Evolutionary conservation across 1,140 invertebrate genomes (phyloP).

Genomic region (Globodera ellingtonae): DNA sequence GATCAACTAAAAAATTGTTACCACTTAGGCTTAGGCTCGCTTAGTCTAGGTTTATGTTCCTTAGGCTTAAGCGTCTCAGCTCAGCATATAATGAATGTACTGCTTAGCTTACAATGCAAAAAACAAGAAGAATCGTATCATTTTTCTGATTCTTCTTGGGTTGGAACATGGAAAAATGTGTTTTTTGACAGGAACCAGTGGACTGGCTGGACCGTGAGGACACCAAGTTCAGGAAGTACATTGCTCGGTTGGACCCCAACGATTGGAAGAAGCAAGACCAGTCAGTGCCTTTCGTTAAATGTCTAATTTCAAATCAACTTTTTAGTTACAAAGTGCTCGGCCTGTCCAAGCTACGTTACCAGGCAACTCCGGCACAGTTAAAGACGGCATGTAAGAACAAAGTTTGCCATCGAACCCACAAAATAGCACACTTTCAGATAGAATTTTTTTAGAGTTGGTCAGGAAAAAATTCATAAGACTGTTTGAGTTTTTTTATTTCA

Average conservation of each 20-base stretch:
- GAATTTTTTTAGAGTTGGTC: too few species aligned
- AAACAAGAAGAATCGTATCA: too few species aligned
- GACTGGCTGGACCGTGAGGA: constrained; percentile 51
- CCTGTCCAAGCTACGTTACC: constrained; percentile 48
- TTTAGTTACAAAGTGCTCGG: constrained; percentile 48
- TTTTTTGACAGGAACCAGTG: constrained; percentile 3
- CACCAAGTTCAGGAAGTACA: constrained; percentile 44
- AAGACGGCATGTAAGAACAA: constrained; percentile 49
- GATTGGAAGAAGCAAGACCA: constrained; percentile 57
- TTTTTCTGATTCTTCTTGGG: too few species aligned
- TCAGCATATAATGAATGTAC: too few species aligned
- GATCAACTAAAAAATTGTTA: too few species aligned
- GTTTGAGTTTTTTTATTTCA: not conserved
- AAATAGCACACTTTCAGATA: not conserved
- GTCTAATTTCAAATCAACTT: not conserved
- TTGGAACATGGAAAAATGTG: too few species aligned
- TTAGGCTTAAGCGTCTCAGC: too few species aligned
- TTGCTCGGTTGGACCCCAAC: constrained; percentile 49
- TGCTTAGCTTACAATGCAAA: too few species aligned
- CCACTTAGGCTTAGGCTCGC: too few species aligned
- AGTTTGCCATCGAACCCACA: not conserved
- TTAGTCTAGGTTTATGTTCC: too few species aligned
- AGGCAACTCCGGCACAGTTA: constrained; percentile 48
- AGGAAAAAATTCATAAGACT: not conserved
- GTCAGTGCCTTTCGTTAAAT: constrained; percentile 4